phyloP scores from a whole-genome alignment of 92 coral and sea anemone species.

The Porites cylindrica region DNA sequence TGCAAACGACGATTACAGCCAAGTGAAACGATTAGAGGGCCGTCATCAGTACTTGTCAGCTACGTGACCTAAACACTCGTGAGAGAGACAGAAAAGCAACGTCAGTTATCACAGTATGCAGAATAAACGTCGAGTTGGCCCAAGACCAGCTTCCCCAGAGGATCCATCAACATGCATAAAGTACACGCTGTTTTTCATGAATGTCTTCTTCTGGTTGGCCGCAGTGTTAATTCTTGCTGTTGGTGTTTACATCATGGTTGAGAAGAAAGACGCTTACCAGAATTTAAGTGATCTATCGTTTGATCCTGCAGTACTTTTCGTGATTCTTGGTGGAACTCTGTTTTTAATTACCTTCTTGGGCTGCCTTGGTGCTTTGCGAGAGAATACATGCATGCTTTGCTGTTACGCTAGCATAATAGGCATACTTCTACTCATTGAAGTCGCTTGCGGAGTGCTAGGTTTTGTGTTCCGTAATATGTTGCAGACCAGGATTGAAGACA shows the following conservation, averaged over 20 bases:
- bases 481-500: conserved; percentile 35
- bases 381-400: conserved; percentile 70
- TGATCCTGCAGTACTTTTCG: conserved; percentile 72
- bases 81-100: neutral
- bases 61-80: neutral
- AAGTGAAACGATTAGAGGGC: neutral
- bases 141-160: conserved; percentile 21
- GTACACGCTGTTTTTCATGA: conserved; percentile 69
- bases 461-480: conserved; percentile 59
- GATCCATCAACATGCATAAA: conserved; percentile 69
- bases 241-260: conserved; percentile 68
- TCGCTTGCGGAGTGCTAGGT: conserved; percentile 58
- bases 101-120: neutral
- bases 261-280: conserved; percentile 62
- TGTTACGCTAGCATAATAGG: conserved; percentile 50
- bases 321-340: conserved; percentile 59
- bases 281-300: conserved; percentile 59
- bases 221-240: conserved; percentile 62
- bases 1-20: neutral
- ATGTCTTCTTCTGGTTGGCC: conserved; percentile 75
- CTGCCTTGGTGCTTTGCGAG: conserved; percentile 79
- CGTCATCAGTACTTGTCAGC: neutral
- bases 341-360: conserved; percentile 78
- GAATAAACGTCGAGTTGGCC: conserved; percentile 30
- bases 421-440: conserved; percentile 46